Evolutionary conservation across 2,113 vertebrate species (phyloP).

Genomic region (Apodemus sylvaticus): DNA sequence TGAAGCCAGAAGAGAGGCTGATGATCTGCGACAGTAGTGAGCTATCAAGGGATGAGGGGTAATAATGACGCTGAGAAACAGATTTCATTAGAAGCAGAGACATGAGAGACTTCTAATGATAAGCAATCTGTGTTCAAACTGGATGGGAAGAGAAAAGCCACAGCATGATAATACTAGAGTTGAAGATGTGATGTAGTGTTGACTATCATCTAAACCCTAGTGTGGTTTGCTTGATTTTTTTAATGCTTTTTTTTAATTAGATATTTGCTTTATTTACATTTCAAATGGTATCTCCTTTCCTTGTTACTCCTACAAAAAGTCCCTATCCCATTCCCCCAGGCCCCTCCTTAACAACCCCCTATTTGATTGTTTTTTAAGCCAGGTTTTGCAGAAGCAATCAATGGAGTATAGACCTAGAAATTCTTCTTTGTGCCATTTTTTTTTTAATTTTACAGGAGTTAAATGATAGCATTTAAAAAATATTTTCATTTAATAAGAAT

Average conservation of each 20-base stretch:
- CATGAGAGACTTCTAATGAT: constrained; percentile 54
- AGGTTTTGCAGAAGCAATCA: neutral
- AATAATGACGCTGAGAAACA: constrained; percentile 65
- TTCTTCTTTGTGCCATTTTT: neutral
- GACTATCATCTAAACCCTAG: neutral
- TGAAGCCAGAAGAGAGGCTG: constrained; percentile 72
- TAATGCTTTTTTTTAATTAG: neutral
- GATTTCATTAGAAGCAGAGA: constrained; percentile 67
- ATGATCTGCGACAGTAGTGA: constrained; percentile 73
- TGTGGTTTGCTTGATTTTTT: neutral
- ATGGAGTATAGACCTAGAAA: neutral
- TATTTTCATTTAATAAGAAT: neutral
- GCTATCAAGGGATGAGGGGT: constrained; percentile 58
- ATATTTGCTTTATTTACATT: too few relatives aligned
- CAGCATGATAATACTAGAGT: neutral
- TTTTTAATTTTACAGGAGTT: neutral
- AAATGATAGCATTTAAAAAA: neutral
- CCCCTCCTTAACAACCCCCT: too few relatives aligned
- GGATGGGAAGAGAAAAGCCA: neutral
- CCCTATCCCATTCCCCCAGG: too few relatives aligned
- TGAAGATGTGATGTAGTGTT: neutral
- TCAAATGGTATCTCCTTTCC: too few relatives aligned
- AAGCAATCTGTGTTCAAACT: neutral
- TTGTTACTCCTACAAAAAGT: too few relatives aligned
- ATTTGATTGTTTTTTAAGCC: neutral